Base-by-base conservation (phyloP, 2,113 vertebrate species). In the Heliornis fulica region DNA sequence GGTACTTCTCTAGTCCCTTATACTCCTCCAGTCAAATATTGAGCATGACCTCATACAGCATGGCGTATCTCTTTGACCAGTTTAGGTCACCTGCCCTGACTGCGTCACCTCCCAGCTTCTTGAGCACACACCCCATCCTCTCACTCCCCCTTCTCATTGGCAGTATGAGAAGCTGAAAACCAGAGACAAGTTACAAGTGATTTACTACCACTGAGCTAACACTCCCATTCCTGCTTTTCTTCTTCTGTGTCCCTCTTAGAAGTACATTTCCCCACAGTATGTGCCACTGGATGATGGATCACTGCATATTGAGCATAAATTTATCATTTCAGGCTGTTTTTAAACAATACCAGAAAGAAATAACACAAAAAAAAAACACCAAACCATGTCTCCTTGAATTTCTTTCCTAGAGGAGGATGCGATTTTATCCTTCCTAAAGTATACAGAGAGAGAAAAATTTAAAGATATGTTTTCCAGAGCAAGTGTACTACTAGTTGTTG, bases 251-350 rank as follows among this genome's bases (percentile, higher is more conserved):
- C 51, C 81, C 76, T 90, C 64, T 80, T 54, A 74, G 68, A 92
- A 90, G 75, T 60, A 63, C 32, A 70, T 94, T 93, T 95, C 87
- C 60, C 80, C 79, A 74, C 70, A 57, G 26, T 66, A 65, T 59
- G 56, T 87, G 66, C 36, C 72, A 69, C 68, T 41, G 69, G 22
- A 75, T 96, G 72, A 93, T 84, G 83, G 69, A 96, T 90, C 16
- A 60, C 72, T 61, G 68, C 65, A 87, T 59, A 61, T 53, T 31
- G 41, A 82, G 76, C 2, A 1, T 64, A n/a, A 82, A 85, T 95
- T 92, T 87, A 83, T 92, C 74, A 84, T 95, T 83, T 93, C 83
- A 90, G 89, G 60, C 20, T 54, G 69, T 88, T 94, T 87, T 95
- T 72, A 51, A 84, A 90, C 53, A 95, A 88, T 38, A 92, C 63